Percentiles rank a stretch among this genome's conserved stretches.
Evolutionary conservation across 2,797 vertebrate genomes (phyloP).

Genomic region (Sarcophilus harrisii): DNA sequence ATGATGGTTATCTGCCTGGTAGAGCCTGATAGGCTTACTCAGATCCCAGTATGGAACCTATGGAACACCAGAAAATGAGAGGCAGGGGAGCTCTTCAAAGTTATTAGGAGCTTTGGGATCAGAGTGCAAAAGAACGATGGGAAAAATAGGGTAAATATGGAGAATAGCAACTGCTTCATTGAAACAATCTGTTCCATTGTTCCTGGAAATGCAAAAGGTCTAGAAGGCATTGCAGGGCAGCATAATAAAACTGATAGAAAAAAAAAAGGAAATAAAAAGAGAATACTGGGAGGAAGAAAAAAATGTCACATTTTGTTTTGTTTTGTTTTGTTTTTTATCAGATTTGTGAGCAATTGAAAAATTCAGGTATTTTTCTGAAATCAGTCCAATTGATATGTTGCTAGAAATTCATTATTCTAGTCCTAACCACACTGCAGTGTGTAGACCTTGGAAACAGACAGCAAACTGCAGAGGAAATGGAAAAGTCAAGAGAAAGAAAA

Average conservation of each 20-base stretch:
- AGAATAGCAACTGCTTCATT: constrained; percentile 62
- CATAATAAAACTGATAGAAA: constrained; percentile 27
- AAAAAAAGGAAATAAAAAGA: constrained; percentile 35
- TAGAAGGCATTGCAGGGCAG: constrained; percentile 48
- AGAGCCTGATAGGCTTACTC: constrained; percentile 67
- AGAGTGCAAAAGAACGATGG: constrained; percentile 65
- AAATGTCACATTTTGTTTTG: not conserved
- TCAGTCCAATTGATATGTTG: constrained; percentile 53
- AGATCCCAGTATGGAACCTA: constrained; percentile 46
- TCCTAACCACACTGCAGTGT: not conserved
- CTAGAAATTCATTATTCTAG: constrained; percentile 63
- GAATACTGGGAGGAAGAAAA: constrained; percentile 18
- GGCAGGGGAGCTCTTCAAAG: constrained; percentile 65
- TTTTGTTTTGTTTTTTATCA: constrained; percentile 15
- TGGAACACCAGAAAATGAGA: constrained; percentile 63
- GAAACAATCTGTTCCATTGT: constrained; percentile 66
- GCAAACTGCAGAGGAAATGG: constrained; percentile 22
- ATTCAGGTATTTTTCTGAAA: constrained; percentile 49
- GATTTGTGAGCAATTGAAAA: not conserved
- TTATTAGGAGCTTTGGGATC: constrained; percentile 62
- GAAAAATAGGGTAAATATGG: constrained; percentile 48
- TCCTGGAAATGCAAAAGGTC: constrained; percentile 10
- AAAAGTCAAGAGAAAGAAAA: not conserved
- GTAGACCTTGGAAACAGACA: constrained; percentile 47
- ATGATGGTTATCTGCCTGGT: constrained; percentile 71